A percentile compares a stretch with the other conserved stretches of the same genome.
These are phyloP conservation scores for Thryonomys swinderianus DNA, from an alignment of 2,113 vertebrate species.

Conservation along the genomic window DNA sequence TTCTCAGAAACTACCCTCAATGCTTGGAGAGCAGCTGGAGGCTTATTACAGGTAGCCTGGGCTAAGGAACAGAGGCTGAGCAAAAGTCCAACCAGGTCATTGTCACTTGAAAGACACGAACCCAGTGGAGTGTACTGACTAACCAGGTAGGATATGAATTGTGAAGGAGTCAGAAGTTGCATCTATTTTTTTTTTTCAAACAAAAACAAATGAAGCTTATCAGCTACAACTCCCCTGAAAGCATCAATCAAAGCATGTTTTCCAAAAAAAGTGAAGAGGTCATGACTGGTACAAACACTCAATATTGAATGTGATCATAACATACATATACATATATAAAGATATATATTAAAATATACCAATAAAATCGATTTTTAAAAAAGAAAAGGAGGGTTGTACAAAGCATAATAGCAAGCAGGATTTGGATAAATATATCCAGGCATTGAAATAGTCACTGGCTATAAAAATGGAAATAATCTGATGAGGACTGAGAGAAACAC, in stretches of 20 bases:
- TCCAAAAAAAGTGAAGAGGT: neutral
- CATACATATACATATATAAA: no score
- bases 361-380: neutral
- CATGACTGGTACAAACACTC: no score
- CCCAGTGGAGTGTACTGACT: neutral
- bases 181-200: neutral
- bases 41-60: neutral
- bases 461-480: neutral
- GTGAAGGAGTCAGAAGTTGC: neutral
- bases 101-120: neutral
- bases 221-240: neutral
- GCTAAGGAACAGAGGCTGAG: neutral
- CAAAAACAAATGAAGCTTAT: neutral
- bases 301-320: no score
- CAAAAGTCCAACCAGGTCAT: neutral
- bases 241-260: neutral
- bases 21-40: slow-evolving; percentile 56
- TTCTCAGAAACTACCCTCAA: neutral
- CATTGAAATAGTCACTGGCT: neutral
- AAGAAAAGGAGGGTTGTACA: neutral
- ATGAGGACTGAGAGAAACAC: neutral
- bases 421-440: neutral
- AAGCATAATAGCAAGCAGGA: no score
- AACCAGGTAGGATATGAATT: neutral
- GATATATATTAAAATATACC: no score